phyloP scores from a whole-genome alignment of 2,888 invertebrate species.

The Patella caerulea region DNA sequence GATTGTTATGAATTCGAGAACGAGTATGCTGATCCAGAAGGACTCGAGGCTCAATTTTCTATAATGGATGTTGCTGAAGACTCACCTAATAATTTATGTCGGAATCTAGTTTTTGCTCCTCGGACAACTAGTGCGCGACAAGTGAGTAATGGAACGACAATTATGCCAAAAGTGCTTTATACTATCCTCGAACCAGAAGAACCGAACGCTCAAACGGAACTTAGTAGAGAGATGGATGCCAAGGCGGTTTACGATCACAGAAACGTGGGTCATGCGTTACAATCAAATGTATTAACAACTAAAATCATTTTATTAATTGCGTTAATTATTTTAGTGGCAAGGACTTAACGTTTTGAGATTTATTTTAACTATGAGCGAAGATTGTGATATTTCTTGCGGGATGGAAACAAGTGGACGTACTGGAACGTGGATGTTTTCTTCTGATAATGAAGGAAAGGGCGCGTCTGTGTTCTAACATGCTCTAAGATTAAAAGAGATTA shows the following conservation, averaged over 20 bases:
- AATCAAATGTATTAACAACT: background rate
- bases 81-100: conserved; percentile 4
- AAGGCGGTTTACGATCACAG: background rate
- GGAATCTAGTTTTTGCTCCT: background rate
- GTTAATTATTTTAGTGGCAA: too few relatives aligned
- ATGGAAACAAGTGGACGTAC: too few relatives aligned
- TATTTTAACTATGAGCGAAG: too few relatives aligned
- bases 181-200: background rate
- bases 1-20: conserved; percentile 24
- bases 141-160: conserved; percentile 12
- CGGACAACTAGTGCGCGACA: background rate
- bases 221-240: background rate
- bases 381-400: too few relatives aligned
- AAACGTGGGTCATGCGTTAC: background rate
- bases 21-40: conserved; percentile 14
- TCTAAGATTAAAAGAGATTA: too few relatives aligned
- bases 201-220: background rate
- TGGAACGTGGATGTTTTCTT: too few relatives aligned
- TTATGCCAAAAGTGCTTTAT: conserved; percentile 11
- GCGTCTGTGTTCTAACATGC: too few relatives aligned
- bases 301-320: too few relatives aligned
- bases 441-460: too few relatives aligned
- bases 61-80: conserved; percentile 10
- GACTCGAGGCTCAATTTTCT: conserved; percentile 11
- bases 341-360: too few relatives aligned